These are phyloP conservation scores for Saccopteryx leptura DNA, from an alignment of 2,113 vertebrate genomes.

Conservation along the genomic window DNA sequence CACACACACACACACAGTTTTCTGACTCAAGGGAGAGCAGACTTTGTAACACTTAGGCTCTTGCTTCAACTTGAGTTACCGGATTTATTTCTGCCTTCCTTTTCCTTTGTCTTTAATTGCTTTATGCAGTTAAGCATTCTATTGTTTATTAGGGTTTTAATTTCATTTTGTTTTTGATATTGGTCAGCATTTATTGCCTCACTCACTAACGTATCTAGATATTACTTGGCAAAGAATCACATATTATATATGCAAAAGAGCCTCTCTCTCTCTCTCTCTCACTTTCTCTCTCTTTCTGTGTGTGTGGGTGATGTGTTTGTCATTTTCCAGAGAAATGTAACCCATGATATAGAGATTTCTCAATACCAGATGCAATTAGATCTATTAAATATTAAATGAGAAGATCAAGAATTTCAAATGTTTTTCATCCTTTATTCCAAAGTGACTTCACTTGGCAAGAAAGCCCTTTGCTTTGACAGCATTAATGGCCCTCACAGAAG, in stretches of 20 bases:
- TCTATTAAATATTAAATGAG: constrained; percentile 82
- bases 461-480: constrained; percentile 74
- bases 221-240: constrained; percentile 49
- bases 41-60: not conserved
- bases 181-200: constrained; percentile 45
- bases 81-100: constrained; percentile 56
- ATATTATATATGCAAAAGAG: constrained; percentile 1
- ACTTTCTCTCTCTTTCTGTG: accelerated
- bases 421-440: constrained; percentile 77
- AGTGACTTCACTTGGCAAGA: constrained; percentile 78
- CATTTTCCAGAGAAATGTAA: constrained; percentile 74
- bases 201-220: constrained; percentile 22
- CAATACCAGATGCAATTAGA: constrained; percentile 77
- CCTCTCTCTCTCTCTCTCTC: too few relatives aligned
- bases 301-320: constrained; percentile 1
- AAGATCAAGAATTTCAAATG: constrained; percentile 76
- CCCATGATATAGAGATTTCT: constrained; percentile 73
- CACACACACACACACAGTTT: not conserved
- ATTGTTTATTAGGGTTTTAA: constrained; percentile 56
- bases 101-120: constrained; percentile 36
- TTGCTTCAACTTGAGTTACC: constrained; percentile 10
- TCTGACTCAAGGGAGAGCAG: not conserved
- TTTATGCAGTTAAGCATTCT: constrained; percentile 54
- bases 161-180: constrained; percentile 57
- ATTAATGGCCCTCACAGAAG: constrained; percentile 63